phyloP scores from a whole-genome alignment of 1,140 invertebrate species.

The Drosophila ficusphila region DNA sequence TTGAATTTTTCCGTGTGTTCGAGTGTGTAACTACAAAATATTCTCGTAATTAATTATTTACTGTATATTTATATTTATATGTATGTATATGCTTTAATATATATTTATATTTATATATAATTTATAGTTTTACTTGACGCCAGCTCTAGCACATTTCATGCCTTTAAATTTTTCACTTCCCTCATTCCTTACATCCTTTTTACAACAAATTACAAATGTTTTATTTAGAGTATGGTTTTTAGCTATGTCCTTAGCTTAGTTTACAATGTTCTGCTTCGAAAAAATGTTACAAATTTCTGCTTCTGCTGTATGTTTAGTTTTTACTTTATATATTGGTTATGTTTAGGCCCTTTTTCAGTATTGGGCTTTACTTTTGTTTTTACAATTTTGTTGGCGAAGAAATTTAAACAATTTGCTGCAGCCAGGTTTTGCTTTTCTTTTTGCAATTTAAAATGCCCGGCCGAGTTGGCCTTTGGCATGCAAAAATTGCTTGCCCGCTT shows the following conservation, averaged over 20 bases:
- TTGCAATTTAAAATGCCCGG: slow-evolving; percentile 7
- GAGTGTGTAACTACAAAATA: slow-evolving; percentile 69
- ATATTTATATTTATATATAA: slow-evolving; percentile 57
- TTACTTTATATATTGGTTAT: slow-evolving; percentile 55
- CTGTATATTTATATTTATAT: slow-evolving; percentile 64
- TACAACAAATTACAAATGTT: slow-evolving; percentile 81
- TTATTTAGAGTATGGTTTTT: slow-evolving; percentile 53
- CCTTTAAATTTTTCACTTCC: slow-evolving; percentile 21
- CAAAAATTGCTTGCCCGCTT: slow-evolving; percentile 26
- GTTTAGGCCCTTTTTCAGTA: slow-evolving; percentile 30
- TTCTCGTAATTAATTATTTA: slow-evolving; percentile 65
- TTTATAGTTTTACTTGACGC: slow-evolving; percentile 75
- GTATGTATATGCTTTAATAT: slow-evolving; percentile 54
- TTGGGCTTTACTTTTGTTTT: slow-evolving; percentile 24
- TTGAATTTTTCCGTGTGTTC: slow-evolving; percentile 18
- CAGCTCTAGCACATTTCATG: slow-evolving; percentile 46
- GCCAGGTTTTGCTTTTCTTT: slow-evolving; percentile 6
- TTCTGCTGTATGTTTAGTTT: slow-evolving; percentile 47
- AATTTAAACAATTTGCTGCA: slow-evolving; percentile 46
- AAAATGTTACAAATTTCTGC: slow-evolving; percentile 72
- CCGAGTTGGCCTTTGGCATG: slow-evolving; percentile 5
- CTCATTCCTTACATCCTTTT: slow-evolving; percentile 51
- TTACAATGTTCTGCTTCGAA: slow-evolving; percentile 65
- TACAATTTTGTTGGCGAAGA: slow-evolving; percentile 65
- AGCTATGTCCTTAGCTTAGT: slow-evolving; percentile 64